These are phyloP conservation scores for Rousettus leschenaultii DNA, from an alignment of 2,113 vertebrate species.

Conservation along the genomic window DNA sequence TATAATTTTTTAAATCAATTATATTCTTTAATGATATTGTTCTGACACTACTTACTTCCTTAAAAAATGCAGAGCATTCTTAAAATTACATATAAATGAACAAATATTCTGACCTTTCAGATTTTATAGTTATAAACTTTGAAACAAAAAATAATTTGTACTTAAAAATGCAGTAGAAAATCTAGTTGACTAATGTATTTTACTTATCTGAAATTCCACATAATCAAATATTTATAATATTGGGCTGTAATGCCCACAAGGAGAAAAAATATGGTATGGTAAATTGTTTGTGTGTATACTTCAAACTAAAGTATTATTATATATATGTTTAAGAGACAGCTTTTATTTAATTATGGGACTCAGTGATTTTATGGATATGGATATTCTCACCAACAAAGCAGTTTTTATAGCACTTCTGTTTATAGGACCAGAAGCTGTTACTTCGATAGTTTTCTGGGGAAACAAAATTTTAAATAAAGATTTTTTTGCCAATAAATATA, in stretches of 20 bases:
- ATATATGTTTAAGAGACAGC: neutral
- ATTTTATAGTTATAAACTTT: neutral
- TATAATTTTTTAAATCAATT: neutral
- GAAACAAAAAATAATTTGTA: neutral
- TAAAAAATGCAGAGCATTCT: neutral
- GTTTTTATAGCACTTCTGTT: neutral
- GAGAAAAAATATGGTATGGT: neutral
- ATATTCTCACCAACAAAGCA: neutral
- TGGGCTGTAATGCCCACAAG: neutral
- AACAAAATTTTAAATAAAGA: conserved; percentile 14
- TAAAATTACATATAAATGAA: neutral
- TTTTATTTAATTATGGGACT: neutral
- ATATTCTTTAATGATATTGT: neutral
- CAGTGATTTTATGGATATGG: neutral
- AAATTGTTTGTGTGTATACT: neutral
- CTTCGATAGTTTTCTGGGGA: conserved; percentile 4
- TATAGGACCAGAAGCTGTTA: neutral
- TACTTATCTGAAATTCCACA: neutral
- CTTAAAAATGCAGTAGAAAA: neutral
- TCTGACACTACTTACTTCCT: neutral
- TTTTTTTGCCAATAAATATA: neutral
- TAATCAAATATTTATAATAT: neutral
- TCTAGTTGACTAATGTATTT: neutral
- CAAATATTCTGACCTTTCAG: neutral
- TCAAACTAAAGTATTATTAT: neutral